A percentile compares a stretch with the other conserved stretches of the same genome.
Evolutionary conservation across 1,140 invertebrate species (phyloP).

Genomic region (Euura lappo): DNA sequence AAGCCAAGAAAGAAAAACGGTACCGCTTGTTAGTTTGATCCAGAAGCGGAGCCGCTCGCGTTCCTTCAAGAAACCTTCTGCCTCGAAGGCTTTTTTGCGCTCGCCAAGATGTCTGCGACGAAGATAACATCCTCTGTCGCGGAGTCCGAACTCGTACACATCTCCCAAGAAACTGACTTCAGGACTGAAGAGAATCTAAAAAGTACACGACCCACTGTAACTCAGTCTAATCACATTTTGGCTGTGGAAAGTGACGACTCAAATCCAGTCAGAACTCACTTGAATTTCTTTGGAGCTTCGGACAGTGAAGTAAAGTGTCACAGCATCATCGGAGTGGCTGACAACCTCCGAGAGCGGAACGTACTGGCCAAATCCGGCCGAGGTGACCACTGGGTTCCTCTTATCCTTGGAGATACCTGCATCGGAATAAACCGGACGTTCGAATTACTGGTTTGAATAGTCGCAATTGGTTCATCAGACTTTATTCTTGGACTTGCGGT

Average conservation of each 20-base stretch:
- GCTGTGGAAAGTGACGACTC: too few species aligned
- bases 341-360: slow-evolving; percentile 18
- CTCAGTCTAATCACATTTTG: too few species aligned
- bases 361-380: slow-evolving; percentile 23
- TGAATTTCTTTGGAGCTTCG: slow-evolving; percentile 18
- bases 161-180: slow-evolving; percentile 16
- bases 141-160: slow-evolving; percentile 19
- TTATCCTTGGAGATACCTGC: slow-evolving; percentile 16
- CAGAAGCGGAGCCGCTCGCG: slow-evolving; percentile 16
- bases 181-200: slow-evolving; percentile 21
- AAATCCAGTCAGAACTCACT: slow-evolving; percentile 16
- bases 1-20: too few species aligned
- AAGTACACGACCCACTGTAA: too few species aligned
- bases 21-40: slow-evolving; percentile 23
- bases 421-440: too few species aligned
- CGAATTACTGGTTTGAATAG: too few species aligned
- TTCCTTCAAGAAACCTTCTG: slow-evolving; percentile 16
- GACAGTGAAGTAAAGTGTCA: slow-evolving; percentile 23
- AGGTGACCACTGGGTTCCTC: slow-evolving; percentile 16
- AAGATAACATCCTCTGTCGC: slow-evolving; percentile 17
- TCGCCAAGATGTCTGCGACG: slow-evolving; percentile 15
- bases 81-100: slow-evolving; percentile 17
- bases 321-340: slow-evolving; percentile 23
- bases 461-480: too few species aligned
- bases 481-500: too few species aligned